These are phyloP conservation scores for Gambelia wislizenii DNA, from an alignment of 2,797 vertebrate species.

Conservation along the genomic window DNA sequence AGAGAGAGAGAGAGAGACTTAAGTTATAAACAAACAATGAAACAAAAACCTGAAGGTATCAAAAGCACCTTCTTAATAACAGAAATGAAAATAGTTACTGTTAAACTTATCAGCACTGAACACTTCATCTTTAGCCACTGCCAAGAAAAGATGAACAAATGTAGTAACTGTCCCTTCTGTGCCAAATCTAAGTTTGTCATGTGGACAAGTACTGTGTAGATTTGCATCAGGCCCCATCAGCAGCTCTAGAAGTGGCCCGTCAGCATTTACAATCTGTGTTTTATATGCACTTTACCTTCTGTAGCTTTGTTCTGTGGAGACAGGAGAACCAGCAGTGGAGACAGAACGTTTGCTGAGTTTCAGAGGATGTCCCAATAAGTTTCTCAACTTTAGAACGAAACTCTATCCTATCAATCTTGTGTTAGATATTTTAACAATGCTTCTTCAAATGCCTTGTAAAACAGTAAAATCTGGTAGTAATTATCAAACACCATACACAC, in stretches of 20 bases:
- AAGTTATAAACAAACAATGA: constrained; percentile 9
- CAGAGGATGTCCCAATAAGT: constrained; percentile 51
- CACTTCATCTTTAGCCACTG: constrained; percentile 14
- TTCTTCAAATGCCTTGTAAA: constrained; percentile 76
- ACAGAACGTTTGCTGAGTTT: constrained; percentile 37
- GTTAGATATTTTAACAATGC: constrained; percentile 68
- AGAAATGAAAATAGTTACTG: constrained; percentile 29
- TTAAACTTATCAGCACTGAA: constrained; percentile 29
- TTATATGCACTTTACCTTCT: constrained; percentile 31
- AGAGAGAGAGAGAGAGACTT: not conserved
- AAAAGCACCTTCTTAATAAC: constrained; percentile 17
- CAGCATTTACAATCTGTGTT: constrained; percentile 28
- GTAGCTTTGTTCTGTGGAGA: constrained; percentile 14
- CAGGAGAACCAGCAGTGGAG: constrained; percentile 33
- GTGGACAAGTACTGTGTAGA: not conserved
- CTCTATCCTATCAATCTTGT: constrained; percentile 66
- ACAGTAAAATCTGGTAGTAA: constrained; percentile 82
- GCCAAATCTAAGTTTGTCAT: not conserved
- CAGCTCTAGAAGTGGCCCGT: constrained; percentile 46
- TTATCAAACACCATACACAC: constrained; percentile 79
- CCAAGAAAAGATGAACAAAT: constrained; percentile 12
- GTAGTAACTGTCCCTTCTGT: not conserved
- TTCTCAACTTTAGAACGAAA: constrained; percentile 67
- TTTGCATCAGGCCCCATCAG: not conserved
- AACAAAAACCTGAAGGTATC: constrained; percentile 25